Evolutionary conservation across 2,797 vertebrate genomes (phyloP).

Genomic region (Semotilus atromaculatus): DNA sequence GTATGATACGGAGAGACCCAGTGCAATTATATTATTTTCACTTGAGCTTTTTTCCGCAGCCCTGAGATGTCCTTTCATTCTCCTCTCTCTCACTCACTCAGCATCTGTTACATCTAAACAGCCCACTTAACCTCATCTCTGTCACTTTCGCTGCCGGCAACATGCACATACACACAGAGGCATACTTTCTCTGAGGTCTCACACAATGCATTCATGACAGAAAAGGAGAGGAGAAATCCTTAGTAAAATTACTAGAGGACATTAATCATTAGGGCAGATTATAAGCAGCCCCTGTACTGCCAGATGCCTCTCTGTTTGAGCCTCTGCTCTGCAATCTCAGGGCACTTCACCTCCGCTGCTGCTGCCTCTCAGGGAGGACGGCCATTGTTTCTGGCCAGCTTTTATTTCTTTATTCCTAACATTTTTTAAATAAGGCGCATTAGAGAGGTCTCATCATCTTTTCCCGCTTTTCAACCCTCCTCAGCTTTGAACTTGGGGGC

Average conservation of each 20-base stretch:
- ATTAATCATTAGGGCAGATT: constrained; percentile 79
- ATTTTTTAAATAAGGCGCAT: constrained; percentile 74
- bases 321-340: constrained; percentile 80
- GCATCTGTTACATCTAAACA: constrained; percentile 80
- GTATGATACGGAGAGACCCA: constrained; percentile 45
- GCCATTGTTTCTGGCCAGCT: constrained; percentile 78
- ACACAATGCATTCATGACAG: constrained; percentile 56
- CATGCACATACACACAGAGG: constrained; percentile 7
- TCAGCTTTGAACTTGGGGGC: constrained; percentile 78
- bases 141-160: constrained; percentile 59
- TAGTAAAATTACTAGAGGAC: constrained; percentile 69
- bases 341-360: constrained; percentile 79
- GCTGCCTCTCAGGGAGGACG: constrained; percentile 70
- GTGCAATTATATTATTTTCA: constrained; percentile 60
- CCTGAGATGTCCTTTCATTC: constrained; percentile 58
- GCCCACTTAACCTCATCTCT: constrained; percentile 81
- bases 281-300: constrained; percentile 63
- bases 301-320: constrained; percentile 78
- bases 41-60: constrained; percentile 46
- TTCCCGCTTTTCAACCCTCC: constrained; percentile 75
- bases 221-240: constrained; percentile 53
- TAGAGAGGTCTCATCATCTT: constrained; percentile 80
- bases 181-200: constrained; percentile 58
- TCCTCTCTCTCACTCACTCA: constrained; percentile 61
- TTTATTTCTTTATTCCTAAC: constrained; percentile 76